Conservation (phyloP, 1,140 invertebrate species). For the Nasonia vitripennis region DNA sequence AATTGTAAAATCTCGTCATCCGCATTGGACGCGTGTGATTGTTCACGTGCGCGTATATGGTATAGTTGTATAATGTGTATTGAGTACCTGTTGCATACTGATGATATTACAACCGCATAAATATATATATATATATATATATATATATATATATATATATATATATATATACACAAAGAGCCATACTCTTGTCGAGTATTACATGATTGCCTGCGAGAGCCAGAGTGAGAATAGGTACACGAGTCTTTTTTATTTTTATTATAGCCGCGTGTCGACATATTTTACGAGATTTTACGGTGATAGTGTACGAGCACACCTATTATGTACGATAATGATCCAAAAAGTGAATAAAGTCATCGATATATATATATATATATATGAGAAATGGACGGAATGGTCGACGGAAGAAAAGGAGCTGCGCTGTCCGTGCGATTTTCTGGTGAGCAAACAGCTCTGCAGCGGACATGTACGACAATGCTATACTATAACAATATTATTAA, state of each 20-base stretch:
- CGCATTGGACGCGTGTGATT: background rate
- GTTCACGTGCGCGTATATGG: background rate
- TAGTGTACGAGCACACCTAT: constrained; percentile 48
- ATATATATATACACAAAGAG: constrained; percentile 21
- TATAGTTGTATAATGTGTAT: background rate
- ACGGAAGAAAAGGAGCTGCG: background rate
- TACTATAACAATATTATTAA: too few species aligned
- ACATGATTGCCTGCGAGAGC: constrained; percentile 30
- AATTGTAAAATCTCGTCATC: constrained; percentile 35
- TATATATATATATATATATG: background rate
- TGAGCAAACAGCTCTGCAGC: too few species aligned
- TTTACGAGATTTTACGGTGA: constrained; percentile 46
- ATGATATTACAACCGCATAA: background rate
- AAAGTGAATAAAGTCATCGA: constrained; percentile 49
- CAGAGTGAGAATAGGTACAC: constrained; percentile 31
- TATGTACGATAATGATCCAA: constrained; percentile 31
- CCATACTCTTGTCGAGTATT: constrained; percentile 34
- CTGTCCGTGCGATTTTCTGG: too few species aligned
- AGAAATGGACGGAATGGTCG: background rate
- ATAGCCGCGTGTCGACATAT: constrained; percentile 28
- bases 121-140: constrained; percentile 33
- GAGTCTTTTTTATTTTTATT: constrained; percentile 43
- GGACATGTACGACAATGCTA: too few species aligned
- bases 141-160: constrained; percentile 32
- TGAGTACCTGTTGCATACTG: background rate